A percentile compares a stretch with the other conserved stretches of the same genome.
These are phyloP conservation scores for Hydrotaea cyrtoneurina DNA, from an alignment of 2,888 invertebrate genomes.

Conservation along the genomic window DNA sequence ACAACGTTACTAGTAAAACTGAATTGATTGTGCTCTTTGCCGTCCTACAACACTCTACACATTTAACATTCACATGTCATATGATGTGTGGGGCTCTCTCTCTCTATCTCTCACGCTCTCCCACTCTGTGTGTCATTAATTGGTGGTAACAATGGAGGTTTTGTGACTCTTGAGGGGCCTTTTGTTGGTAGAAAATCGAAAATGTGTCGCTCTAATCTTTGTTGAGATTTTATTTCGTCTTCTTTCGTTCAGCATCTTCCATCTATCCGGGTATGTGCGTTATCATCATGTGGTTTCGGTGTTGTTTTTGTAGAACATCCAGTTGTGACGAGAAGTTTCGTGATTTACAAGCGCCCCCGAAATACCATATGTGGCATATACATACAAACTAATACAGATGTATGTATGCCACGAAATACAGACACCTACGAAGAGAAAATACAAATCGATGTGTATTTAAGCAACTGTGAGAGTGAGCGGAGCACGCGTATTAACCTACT, in stretches of 20 bases:
- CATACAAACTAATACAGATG: too few species aligned
- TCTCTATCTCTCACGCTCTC: neutral
- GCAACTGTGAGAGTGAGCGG: neutral
- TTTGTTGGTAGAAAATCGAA: neutral
- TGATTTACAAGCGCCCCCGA: neutral
- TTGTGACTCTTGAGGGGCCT: neutral
- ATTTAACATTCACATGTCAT: neutral
- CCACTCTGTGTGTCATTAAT: neutral
- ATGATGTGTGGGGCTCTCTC: neutral
- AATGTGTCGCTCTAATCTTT: constrained; percentile 22
- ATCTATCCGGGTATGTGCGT: neutral
- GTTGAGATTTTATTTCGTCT: constrained; percentile 12
- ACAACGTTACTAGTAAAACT: constrained; percentile 61
- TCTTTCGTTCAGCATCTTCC: neutral
- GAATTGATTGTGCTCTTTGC: constrained; percentile 40
- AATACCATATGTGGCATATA: constrained; percentile 10
- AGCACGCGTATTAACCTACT: constrained; percentile 40
- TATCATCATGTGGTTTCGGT: neutral
- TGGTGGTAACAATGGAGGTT: neutral
- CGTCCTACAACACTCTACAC: neutral
- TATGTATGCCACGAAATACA: too few species aligned
- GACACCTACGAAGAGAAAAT: neutral
- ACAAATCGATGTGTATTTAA: neutral
- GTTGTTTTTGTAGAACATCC: constrained; percentile 17
- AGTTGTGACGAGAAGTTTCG: constrained; percentile 37